Conservation (phyloP, 2,888 invertebrate species). For the Drosophila affinis region DNA sequence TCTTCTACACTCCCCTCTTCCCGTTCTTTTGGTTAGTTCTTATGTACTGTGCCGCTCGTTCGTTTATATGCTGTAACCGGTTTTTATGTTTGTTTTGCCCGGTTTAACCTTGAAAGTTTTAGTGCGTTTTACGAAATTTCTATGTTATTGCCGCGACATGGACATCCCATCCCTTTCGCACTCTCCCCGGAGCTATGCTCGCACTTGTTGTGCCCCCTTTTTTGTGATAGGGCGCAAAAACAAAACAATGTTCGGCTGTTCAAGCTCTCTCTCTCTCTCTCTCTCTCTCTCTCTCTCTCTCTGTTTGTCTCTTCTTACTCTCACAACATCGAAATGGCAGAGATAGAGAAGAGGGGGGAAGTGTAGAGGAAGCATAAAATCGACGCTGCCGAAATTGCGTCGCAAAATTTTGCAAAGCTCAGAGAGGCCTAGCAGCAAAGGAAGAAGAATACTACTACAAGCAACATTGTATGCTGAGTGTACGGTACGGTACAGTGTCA, state of each 20-base stretch:
- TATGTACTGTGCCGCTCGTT: slow-evolving; percentile 23
- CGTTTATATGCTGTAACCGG: slow-evolving; percentile 66
- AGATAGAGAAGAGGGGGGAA: not conserved
- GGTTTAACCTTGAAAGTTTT: slow-evolving; percentile 81
- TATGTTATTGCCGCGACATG: slow-evolving; percentile 59
- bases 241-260: slow-evolving; percentile 28
- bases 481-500: slow-evolving; percentile 23
- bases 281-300: not conserved
- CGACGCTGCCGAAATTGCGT: slow-evolving; percentile 67
- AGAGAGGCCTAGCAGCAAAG: slow-evolving; percentile 21
- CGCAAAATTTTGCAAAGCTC: slow-evolving; percentile 58
- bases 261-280: slow-evolving; percentile 2
- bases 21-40: slow-evolving; percentile 7
- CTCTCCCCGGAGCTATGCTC: slow-evolving; percentile 37
- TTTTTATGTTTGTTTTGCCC: slow-evolving; percentile 81
- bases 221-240: slow-evolving; percentile 25
- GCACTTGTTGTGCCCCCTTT: slow-evolving; percentile 67
- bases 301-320: not conserved
- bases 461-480: slow-evolving; percentile 42
- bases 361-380: slow-evolving; percentile 31
- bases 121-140: slow-evolving; percentile 51
- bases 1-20: slow-evolving; percentile 12
- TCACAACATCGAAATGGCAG: slow-evolving; percentile 9
- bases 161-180: slow-evolving; percentile 42
- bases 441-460: slow-evolving; percentile 3